Evolutionary conservation across 1,140 invertebrate genomes (phyloP), one percentile per base, ranked within the genome.

Genomic region (Amyelois transitella): DNA sequence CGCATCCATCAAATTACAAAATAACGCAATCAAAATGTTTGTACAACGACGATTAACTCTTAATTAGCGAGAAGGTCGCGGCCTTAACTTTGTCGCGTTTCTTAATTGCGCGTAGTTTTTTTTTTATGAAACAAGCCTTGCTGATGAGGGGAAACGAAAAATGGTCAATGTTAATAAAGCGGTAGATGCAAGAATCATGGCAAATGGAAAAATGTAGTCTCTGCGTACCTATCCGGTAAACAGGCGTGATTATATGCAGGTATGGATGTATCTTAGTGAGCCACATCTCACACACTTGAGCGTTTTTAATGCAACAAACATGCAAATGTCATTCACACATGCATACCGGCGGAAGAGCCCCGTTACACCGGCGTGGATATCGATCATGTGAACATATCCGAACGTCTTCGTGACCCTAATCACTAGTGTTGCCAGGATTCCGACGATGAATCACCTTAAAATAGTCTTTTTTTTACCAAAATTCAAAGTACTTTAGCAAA

Each of bases 331-430:
- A 38, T n/a, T 8, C n/a, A 14, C 32, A 38, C 32, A 14, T 8
- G 32, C 12, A 38, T 14, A 4, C 5, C 58, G 64, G 62, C 72
- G 69, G 72, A 69, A 75, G 62, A 47, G 64, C 55, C 49, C 72
- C 72, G 64, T 67, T 75, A 72, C 55, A 53, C 59, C 54, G 51
- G 55, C 21, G 49, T 3, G 49, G 18, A 6, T 62, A 66, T 67
- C 66, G 60, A 64, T 72, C 62, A 66, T 54, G 53, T 38, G 32
- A 38, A 38, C 32, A 14, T 38, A 38, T 14, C 25, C 25, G 25
- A 1, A n/a, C n/a, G n/a, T 38, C 32, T 4, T 14, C n/a, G 32
- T 38, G 32, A 38, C 32, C 32, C 17, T 38, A 38, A 38, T 38
- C 1, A 38, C 32, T 8, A 38, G 32, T 38, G 32, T 21, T 49